Base-by-base conservation (phyloP, 2,888 invertebrate genomes). In the Ophion ventricosus region DNA sequence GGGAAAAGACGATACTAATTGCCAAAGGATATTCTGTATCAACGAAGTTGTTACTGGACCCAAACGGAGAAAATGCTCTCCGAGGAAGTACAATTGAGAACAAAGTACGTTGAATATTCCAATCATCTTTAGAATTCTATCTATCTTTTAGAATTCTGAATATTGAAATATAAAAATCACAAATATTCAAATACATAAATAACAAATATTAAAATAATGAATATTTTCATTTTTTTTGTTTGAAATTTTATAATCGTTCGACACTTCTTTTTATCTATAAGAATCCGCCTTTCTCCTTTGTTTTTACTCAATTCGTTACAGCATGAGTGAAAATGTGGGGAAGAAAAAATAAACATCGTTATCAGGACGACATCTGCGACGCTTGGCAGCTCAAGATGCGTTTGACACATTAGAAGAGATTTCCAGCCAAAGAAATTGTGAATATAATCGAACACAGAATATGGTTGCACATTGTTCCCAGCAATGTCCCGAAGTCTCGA, bases 351-450 rank as follows among this genome's bases (percentile, higher is more conserved):
- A 35, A 64, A 64, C 64, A 35, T 64, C 64, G 64, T 35, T 64
- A 64, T 35, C 64, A 64, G 29, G 64, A 64, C 64, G 64, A 64
- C 64, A 64, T 64, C 64, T 64, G 64, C 64, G 64, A 64, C 35
- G 64, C 64, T 29, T 35, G 64, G 64, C n/a, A 64, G 64, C 35
- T 64, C 64, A 64, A 64, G 35, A 35, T 64, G 26, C 35, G 64
- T 64, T 35, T 64, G 64, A 64, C 35, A 64, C 64, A 64, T 64
- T 64, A 64, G 35, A 64, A 64, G 35, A 64, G 64, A 64, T 64
- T 35, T 64, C 17, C 35, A 35, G 64, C 35, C 35, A 64, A 64
- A 64, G 64, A 64, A 20, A n/a, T 64, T 29, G 29, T 64, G 35
- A 64, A 64, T 35, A 26, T 64, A 64, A 64, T 64, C 64, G 35